Evolutionary conservation across 2,113 vertebrate species (phyloP).

Genomic region (Colaptes auratus): DNA sequence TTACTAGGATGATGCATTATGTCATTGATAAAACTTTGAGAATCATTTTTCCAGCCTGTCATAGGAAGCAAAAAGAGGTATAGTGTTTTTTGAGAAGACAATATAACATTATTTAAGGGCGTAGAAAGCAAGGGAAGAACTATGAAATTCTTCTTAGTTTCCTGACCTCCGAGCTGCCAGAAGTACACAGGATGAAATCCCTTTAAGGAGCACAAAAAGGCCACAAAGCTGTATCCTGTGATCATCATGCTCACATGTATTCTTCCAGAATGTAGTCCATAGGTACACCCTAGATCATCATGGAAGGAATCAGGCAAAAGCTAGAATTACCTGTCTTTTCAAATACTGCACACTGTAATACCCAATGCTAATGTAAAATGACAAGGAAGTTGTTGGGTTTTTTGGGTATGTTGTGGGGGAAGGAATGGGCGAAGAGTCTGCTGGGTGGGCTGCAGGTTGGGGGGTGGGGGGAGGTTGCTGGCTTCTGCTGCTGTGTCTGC

Average conservation of each 20-base stretch:
- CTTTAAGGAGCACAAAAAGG: background rate
- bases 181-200: background rate
- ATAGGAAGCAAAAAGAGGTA: background rate
- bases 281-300: background rate
- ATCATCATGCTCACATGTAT: background rate
- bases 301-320: background rate
- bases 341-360: background rate
- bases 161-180: background rate
- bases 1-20: background rate
- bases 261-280: background rate
- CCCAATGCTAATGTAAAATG: background rate
- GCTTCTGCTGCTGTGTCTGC: too few species aligned
- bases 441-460: background rate
- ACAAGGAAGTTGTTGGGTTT: background rate
- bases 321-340: background rate
- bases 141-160: background rate
- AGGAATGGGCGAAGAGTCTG: accelerated
- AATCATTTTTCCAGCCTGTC: background rate
- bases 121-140: background rate
- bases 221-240: background rate
- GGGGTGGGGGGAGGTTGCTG: background rate
- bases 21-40: background rate
- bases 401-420: background rate
- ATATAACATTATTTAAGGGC: background rate
- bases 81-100: background rate